Evolutionary conservation across 2,113 vertebrate genomes (phyloP).

Genomic region (Sturnus vulgaris): DNA sequence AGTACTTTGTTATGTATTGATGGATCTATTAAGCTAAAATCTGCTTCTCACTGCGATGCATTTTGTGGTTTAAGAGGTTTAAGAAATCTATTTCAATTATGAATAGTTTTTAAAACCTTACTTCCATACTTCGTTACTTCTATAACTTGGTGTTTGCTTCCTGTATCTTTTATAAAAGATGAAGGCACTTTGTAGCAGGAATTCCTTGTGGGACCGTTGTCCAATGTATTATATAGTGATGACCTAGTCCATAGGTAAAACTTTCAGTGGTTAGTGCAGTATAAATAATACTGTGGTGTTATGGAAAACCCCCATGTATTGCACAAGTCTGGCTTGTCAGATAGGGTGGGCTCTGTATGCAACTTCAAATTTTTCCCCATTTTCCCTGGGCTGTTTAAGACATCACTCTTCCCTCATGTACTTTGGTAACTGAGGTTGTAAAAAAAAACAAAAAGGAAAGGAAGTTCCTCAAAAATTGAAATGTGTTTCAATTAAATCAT

Average conservation of each 20-base stretch:
- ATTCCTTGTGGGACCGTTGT: neutral
- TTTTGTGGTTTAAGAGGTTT: neutral
- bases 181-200: neutral
- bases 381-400: neutral
- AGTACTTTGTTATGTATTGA: neutral
- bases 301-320: neutral
- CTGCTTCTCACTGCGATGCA: neutral
- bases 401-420: neutral
- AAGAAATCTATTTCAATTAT: neutral
- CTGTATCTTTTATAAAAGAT: neutral
- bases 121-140: neutral
- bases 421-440: neutral
- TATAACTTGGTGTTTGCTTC: neutral
- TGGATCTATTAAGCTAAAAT: neutral
- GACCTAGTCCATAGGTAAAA: neutral
- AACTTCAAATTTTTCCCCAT: neutral
- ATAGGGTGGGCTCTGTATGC: neutral
- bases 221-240: fast-evolving
- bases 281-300: neutral
- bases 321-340: neutral
- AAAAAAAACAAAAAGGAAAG: neutral
- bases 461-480: neutral
- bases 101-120: neutral
- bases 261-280: neutral
- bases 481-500: neutral